Evolutionary conservation across 2,113 vertebrate genomes (phyloP), one percentile per base, ranked within the genome.

Genomic region (Passer montanus): DNA sequence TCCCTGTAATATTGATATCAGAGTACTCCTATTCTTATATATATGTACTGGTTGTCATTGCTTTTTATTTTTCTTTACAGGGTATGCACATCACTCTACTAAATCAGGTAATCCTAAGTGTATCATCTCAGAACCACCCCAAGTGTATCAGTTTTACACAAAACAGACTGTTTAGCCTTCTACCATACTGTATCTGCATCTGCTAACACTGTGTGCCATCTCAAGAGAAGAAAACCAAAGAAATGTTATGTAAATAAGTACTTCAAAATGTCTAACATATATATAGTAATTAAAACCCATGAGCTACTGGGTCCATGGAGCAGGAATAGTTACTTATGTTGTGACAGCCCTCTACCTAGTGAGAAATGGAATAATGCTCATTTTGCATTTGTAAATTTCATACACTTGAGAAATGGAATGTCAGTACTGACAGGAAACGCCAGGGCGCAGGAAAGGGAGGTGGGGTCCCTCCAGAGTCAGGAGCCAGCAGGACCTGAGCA

Each of bases 221-320:
- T 87, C 76, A 43, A 88, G 68, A 91, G 80, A 92, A 89, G 68
- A 52, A 87, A 93, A 87, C 4, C 55, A 60, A 93, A 91, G n/a
- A 82, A 70, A 83, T 85, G 15, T 67, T 83, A 81, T 88, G 47
- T 81, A 93, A 93, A 91, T 77, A 92, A 82, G 37, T 52, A 30
- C 55, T 96, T 89, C 50, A 93, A 84, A 90, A 74, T 47, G 39
- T 63, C 35, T 77, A 82, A 55, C 44, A 44, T 56, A 23, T 35
- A 23, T 35, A 53, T 43, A 39, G 44, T 33, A 46, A 73, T 86
- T 84, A 89, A 94, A 92, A 77, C 55, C 35, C 59, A 66, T 55
- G 76, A 93, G 63, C 75, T 83, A 46, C 43, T 8, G 14, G 2
- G 53, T 80, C 53, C 19, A 1, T 7, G 24, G 37, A 91, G 30